phyloP scores from a whole-genome alignment of 35 echinoderm and acorn worm genomes.

The Holothuria glaberrima region DNA sequence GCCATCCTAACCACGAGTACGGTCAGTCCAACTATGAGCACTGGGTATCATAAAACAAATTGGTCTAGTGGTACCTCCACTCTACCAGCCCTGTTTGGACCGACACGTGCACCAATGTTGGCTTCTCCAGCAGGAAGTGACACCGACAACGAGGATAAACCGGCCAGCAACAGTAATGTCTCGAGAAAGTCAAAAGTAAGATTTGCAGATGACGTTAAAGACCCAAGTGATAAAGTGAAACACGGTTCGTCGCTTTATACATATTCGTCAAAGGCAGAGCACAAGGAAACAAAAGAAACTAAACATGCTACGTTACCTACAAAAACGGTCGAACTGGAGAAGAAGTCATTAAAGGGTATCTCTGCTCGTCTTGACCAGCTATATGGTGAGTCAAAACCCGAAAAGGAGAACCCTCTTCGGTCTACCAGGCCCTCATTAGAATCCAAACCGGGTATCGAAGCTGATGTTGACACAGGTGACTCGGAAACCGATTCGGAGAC shows the following conservation, averaged over 20 bases:
- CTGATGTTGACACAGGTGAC: constrained; percentile 27
- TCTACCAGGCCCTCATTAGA: not conserved
- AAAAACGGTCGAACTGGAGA: not conserved
- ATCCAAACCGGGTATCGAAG: constrained; percentile 28
- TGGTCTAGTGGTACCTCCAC: constrained; percentile 8
- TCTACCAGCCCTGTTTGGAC: not conserved
- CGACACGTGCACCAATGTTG: not conserved
- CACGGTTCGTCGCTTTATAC: too few relatives aligned
- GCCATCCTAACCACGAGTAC: constrained; percentile 33
- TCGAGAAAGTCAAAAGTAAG: too few relatives aligned
- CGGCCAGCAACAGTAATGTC: too few relatives aligned
- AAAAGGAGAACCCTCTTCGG: not conserved
- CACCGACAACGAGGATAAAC: not conserved
- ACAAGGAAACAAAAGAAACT: too few relatives aligned
- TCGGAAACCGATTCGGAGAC: constrained; percentile 29
- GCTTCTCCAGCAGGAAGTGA: not conserved
- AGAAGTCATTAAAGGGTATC: not conserved
- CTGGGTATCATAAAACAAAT: constrained; percentile 15
- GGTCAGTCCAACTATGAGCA: constrained; percentile 40
- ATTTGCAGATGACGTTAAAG: too few relatives aligned
- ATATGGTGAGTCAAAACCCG: constrained; percentile 4
- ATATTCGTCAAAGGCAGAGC: too few relatives aligned
- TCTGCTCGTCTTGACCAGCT: constrained; percentile 25
- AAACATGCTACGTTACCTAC: not conserved
- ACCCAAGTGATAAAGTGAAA: too few relatives aligned